These are phyloP conservation scores for Miopithecus talapoin DNA, from an alignment of 2,797 vertebrate species.

Conservation along the genomic window DNA sequence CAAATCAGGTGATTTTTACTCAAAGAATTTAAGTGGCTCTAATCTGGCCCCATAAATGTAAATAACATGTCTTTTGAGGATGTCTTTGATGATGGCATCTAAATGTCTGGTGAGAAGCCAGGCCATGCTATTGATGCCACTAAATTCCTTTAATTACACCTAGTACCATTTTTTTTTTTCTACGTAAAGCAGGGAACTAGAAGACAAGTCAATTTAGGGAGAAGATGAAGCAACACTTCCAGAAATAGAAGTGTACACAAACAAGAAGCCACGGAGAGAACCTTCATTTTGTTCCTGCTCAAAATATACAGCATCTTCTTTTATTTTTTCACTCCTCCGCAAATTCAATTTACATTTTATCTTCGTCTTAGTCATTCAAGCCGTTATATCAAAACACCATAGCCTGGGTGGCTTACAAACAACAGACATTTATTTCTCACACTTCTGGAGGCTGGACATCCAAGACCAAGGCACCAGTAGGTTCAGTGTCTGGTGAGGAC, in stretches of 20 bases:
- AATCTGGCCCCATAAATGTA: background rate
- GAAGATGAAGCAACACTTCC: background rate
- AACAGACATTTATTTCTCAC: background rate
- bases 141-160: background rate
- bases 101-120: background rate
- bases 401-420: background rate
- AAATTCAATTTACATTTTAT: background rate
- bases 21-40: background rate
- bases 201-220: background rate
- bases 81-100: background rate
- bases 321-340: background rate
- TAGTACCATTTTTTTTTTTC: background rate
- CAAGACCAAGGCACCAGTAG: background rate
- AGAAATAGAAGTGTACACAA: background rate
- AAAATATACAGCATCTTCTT: background rate
- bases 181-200: background rate
- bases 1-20: background rate
- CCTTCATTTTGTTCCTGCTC: background rate
- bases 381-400: background rate
- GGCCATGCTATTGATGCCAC: background rate
- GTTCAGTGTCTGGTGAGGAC: background rate
- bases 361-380: background rate
- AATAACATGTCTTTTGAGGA: background rate
- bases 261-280: background rate
- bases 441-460: background rate